A percentile compares a stretch with the other conserved stretches of the same genome.
phyloP scores from a whole-genome alignment of 1,140 invertebrate genomes.

The Drosophila azteca region DNA sequence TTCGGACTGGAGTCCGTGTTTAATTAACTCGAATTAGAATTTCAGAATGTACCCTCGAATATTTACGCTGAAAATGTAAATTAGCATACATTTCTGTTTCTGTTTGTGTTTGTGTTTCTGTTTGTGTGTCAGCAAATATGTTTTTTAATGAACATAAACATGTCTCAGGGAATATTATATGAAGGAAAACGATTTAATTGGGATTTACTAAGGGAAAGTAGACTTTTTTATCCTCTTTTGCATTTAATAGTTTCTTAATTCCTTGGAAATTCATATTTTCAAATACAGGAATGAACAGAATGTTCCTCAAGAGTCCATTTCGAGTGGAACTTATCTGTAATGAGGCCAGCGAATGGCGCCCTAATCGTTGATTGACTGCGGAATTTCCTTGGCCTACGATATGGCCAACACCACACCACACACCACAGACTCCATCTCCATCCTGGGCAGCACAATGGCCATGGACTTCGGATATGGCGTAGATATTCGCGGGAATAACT shows the following conservation, averaged over 20 bases:
- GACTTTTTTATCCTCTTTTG: too few relatives aligned
- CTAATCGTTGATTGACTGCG: slow-evolving; percentile 48
- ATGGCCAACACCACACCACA: slow-evolving; percentile 22
- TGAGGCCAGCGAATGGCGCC: slow-evolving; percentile 41
- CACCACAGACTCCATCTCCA: slow-evolving; percentile 31
- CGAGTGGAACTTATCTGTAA: slow-evolving; percentile 12
- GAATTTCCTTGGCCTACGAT: slow-evolving; percentile 38
- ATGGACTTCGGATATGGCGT: slow-evolving; percentile 42
- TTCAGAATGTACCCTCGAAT: slow-evolving; percentile 41
- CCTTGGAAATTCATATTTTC: too few relatives aligned
- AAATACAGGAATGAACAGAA: too few relatives aligned
- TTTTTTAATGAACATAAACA: slow-evolving; percentile 38
- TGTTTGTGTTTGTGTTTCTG: too few relatives aligned
- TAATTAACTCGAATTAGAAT: slow-evolving; percentile 80
- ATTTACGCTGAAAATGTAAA: slow-evolving; percentile 44
- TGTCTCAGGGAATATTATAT: slow-evolving; percentile 7
- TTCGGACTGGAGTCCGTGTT: slow-evolving; percentile 47
- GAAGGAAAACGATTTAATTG: background rate
- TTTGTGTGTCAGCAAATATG: slow-evolving; percentile 19
- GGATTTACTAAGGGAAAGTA: too few relatives aligned
- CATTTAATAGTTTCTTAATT: background rate
- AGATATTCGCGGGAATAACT: slow-evolving; percentile 72
- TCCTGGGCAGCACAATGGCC: slow-evolving; percentile 14
- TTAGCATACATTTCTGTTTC: background rate
- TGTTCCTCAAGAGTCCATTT: background rate